These are phyloP conservation scores for Psettodes erumei DNA, from an alignment of 2,113 vertebrate species.

Conservation along the genomic window DNA sequence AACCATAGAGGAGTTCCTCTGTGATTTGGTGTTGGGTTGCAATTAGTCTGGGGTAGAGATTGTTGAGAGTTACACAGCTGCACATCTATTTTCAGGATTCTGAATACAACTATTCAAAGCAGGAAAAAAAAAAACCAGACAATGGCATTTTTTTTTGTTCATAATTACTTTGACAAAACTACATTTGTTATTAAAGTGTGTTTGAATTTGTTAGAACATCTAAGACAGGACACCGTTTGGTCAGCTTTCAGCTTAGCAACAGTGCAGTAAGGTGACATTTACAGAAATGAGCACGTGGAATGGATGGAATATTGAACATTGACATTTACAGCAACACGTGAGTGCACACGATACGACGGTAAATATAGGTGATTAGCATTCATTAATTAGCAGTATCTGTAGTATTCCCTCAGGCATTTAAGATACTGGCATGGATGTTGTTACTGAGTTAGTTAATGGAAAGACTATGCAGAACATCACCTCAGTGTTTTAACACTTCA, in stretches of 20 bases:
- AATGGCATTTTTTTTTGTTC: not conserved
- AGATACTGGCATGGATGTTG: not conserved
- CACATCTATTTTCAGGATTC: constrained; percentile 29
- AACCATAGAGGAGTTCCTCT: not conserved
- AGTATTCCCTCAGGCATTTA: not conserved
- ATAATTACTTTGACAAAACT: constrained; percentile 29
- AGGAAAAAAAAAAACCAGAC: not conserved
- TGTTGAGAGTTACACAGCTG: constrained; percentile 18
- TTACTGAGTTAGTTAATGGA: constrained; percentile 25
- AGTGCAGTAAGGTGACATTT: constrained; percentile 19
- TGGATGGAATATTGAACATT: constrained; percentile 25
- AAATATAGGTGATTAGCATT: constrained; percentile 22
- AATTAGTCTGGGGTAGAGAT: constrained; percentile 12
- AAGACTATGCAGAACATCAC: not conserved
- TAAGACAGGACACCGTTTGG: constrained; percentile 14
- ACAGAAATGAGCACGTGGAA: constrained; percentile 32
- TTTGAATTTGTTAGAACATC: constrained; percentile 45
- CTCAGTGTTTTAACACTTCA: constrained; percentile 19
- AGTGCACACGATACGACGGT: constrained; percentile 1
- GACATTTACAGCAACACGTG: constrained; percentile 33
- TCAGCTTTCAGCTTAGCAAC: constrained; percentile 1
- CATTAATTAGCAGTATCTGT: constrained; percentile 21
- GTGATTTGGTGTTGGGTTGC: not conserved
- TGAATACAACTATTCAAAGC: constrained; percentile 26
- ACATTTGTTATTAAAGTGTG: constrained; percentile 41